Evolutionary conservation across 2,113 vertebrate species (phyloP).

Genomic region (Pachypanchax playfairii): DNA sequence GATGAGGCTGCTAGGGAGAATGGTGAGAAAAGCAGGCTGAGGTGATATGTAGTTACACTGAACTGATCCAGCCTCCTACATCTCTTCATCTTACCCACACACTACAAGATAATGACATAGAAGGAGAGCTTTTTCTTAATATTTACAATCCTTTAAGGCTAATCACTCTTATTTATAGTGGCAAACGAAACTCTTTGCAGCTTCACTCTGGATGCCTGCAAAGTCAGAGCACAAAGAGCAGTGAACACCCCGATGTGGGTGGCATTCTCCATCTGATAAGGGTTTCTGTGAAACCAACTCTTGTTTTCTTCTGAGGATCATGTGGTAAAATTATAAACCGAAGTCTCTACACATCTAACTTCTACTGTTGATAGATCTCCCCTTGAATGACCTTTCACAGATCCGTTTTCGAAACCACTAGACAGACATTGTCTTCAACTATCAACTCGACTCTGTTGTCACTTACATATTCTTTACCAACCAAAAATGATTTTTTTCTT

Average conservation of each 20-base stretch:
- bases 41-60: constrained; percentile 69
- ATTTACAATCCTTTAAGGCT: constrained; percentile 47
- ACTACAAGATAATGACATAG: constrained; percentile 64
- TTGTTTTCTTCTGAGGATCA: constrained; percentile 4
- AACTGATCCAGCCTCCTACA: constrained; percentile 65
- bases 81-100: constrained; percentile 58
- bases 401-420: constrained; percentile 3
- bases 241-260: constrained; percentile 36
- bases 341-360: constrained; percentile 13
- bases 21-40: constrained; percentile 60
- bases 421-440: constrained; percentile 2
- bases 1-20: constrained; percentile 56
- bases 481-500: background rate
- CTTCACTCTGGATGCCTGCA: constrained; percentile 30
- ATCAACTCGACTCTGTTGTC: background rate
- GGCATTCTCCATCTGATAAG: constrained; percentile 61
- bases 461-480: background rate
- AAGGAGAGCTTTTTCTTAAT: constrained; percentile 27
- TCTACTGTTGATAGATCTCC: constrained; percentile 18
- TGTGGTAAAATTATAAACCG: constrained; percentile 27
- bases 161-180: constrained; percentile 54
- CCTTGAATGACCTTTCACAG: constrained; percentile 4
- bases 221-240: constrained; percentile 47
- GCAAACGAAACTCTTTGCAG: constrained; percentile 41
- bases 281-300: constrained; percentile 34